Percentiles rank a stretch among this genome's conserved stretches.
Evolutionary conservation across 2,888 invertebrate genomes (phyloP).

Genomic region (Volucella inanis): DNA sequence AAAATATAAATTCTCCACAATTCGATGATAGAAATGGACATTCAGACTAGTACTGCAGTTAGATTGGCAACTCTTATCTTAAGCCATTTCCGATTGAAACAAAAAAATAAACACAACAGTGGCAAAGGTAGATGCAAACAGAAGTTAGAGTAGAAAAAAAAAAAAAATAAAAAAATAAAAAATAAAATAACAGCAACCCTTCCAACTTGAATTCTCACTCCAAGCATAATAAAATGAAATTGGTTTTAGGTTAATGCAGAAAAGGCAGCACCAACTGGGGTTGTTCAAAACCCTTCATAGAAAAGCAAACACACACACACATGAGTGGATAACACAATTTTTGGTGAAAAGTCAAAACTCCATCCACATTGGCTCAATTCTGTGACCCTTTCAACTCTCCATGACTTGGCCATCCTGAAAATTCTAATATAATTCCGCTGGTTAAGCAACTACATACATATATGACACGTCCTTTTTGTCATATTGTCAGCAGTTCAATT

Average conservation of each 20-base stretch:
- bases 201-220: conserved; percentile 29
- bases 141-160: not conserved
- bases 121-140: conserved; percentile 4
- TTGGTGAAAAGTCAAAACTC: conserved; percentile 18
- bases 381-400: conserved; percentile 25
- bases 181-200: conserved; percentile 42
- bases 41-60: conserved; percentile 12
- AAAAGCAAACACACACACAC: not conserved
- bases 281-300: conserved; percentile 17
- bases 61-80: conserved; percentile 68
- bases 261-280: conserved; percentile 71
- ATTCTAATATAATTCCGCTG: conserved; percentile 67
- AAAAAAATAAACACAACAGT: conserved; percentile 67
- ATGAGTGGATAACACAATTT: conserved; percentile 8
- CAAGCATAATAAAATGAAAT: conserved; percentile 70
- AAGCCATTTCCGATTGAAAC: conserved; percentile 68
- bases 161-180: not conserved
- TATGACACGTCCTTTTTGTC: conserved; percentile 70
- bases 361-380: conserved; percentile 40
- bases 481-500: conserved; percentile 56
- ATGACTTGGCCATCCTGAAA: not conserved
- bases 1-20: no score
- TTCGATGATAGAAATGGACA: no score
- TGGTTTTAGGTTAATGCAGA: conserved; percentile 71
- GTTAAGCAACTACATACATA: conserved; percentile 59